Evolutionary conservation across 2,888 invertebrate species (phyloP).

Genomic region (Trichacis sp.): DNA sequence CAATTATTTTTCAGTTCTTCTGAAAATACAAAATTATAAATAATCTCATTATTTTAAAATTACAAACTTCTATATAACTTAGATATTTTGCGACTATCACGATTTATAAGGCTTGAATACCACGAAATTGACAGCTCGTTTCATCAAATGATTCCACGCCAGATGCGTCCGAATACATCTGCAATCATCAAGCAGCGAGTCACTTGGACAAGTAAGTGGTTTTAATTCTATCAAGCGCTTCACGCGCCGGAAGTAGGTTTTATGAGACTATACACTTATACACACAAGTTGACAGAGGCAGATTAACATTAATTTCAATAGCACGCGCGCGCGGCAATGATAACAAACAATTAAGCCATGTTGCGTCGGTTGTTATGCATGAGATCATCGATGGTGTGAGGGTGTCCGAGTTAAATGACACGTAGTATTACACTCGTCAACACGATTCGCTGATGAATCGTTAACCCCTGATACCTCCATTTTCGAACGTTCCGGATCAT

Average conservation of each 20-base stretch:
- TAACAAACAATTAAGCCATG: constrained; percentile 68
- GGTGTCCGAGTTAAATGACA: constrained; percentile 67
- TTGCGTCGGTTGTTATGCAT: constrained; percentile 59
- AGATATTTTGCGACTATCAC: no score
- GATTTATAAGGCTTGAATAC: no score
- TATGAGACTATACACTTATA: constrained; percentile 56
- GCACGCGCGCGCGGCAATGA: constrained; percentile 66
- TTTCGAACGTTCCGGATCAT: no score
- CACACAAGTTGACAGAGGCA: constrained; percentile 54
- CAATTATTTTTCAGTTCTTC: no score
- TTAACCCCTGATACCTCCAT: constrained; percentile 52
- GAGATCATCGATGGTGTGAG: constrained; percentile 68
- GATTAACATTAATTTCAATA: constrained; percentile 69
- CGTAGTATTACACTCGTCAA: constrained; percentile 67
- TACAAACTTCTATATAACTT: no score
- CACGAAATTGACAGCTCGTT: constrained; percentile 1
- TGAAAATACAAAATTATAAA: no score
- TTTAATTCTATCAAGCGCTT: constrained; percentile 64
- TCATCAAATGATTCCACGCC: constrained; percentile 3
- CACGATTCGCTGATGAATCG: constrained; percentile 60
- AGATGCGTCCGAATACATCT: constrained; percentile 35
- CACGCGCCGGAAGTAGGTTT: constrained; percentile 65
- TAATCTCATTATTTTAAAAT: no score
- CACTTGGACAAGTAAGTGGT: constrained; percentile 54
- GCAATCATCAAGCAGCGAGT: constrained; percentile 38